Evolutionary conservation across 1,140 invertebrate species (phyloP), one percentile per base, ranked within the genome.

Genomic region (Bombus terrestris): DNA sequence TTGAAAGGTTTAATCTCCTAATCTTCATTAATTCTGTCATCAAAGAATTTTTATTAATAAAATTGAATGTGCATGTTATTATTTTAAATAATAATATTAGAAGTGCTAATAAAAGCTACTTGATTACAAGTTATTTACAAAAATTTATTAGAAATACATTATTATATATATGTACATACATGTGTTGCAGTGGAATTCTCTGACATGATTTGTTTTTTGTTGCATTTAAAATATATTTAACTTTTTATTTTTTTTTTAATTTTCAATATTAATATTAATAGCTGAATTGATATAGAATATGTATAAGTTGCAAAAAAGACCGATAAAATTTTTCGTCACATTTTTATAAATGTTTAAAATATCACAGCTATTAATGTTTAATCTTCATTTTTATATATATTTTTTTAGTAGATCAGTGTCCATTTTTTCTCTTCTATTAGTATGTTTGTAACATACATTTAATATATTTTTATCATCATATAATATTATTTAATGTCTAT

Each of bases 391-490:
- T 43, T 64, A 71, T 73, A 73, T 62, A 47, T 72, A 41, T 72
- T 84, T 91, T 76, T 77, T 71, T 80, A 43, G 68, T 80, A 84
- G 64, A 66, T 77, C 90, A 92, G 91, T 92, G 91, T 92, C 91
- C 91, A 92, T 92, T 92, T 92, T 91, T 89, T 88, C 79, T 43
- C 68, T 74, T 4, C 18, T 28, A 68, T 73, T 37, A 39, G 71
- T 69, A 66, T 35, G n/a, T 74, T 72, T 83, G 6, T 66, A 66
- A 72, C 25, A 28, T 57, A 64, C 3, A 39, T 66, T n/a, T 18
- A 39, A 18, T 79, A 57, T 57, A 9, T 79, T n/a, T 37, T 35
- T 66, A 57, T 68, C 3, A 13, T 8, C 59, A 69, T 6, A 53
- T 59, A 53, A 28, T 28, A 39, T 64, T 66, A 43, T 59, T 57